Evolutionary conservation across 2,797 vertebrate species (phyloP), one percentile per base, ranked within the genome.

Genomic region (Chaetodon trifasciatus): DNA sequence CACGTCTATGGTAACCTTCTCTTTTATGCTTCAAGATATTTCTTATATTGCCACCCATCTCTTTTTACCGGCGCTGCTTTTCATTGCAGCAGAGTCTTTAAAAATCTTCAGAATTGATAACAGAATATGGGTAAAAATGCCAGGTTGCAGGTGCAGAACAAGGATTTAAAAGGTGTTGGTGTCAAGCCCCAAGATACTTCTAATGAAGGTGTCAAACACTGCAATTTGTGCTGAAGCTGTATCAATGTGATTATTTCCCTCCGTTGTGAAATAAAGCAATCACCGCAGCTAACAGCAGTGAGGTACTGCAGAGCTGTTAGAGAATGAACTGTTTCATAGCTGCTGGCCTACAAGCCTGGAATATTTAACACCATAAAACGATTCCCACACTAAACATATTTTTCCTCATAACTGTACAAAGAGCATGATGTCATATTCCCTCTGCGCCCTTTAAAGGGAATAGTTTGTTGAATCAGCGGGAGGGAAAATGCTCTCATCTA

Each of bases 401-500:
- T 92, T 90, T 75, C 83, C 90, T 77, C 56, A 2, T 78, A 80
- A 90, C 81, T 85, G 80, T 76, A 79, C 78, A 88, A 83, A 88
- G 76, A 78, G 65, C 37, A 79, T 93, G 85, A 93, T 89, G 87
- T 93, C 92, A 91, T 92, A 71, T 81, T 88, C 80, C 84, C 81
- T 7, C 19, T 58, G 68, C 66, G 73, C 21, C 79, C 85, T 86
- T 93, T 85, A 91, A 89, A 94, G 83, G 79, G 86, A 88, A 90
- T 47, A 60, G 19, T 81, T 85, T 66, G 71, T 82, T 56, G 82
- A 89, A 80, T 82, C 60, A 76, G 74, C 67, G 58, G 60, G 64
- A 71, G 83, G 75, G 73, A 66, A 87, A 88, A 82, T 46, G 62
- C 24, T 15, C 77, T 87, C 65, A 76, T 81, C 68, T 70, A 46